A percentile compares a stretch with the other conserved stretches of the same genome.
Evolutionary conservation across 2,888 invertebrate species (phyloP).

Genomic region (Prosopocoilus inquinatus): DNA sequence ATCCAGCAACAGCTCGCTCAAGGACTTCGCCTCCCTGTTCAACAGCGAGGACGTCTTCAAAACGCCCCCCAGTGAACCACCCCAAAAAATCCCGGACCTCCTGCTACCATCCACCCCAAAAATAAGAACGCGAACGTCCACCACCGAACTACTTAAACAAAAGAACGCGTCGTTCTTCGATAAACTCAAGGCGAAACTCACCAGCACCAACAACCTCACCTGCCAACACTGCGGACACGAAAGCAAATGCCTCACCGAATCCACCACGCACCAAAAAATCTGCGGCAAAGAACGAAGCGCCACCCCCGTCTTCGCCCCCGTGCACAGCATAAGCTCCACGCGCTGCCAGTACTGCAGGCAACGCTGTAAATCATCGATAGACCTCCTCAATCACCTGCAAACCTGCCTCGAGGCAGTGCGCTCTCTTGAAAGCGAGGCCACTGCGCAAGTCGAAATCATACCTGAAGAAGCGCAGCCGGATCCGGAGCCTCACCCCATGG

Average conservation of each 20-base stretch:
- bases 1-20: conserved; percentile 52
- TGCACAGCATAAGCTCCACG: conserved; percentile 63
- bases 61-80: conserved; percentile 4
- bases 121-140: conserved; percentile 20
- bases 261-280: conserved; percentile 73
- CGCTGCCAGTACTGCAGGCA: conserved; percentile 85
- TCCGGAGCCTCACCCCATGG: conserved; percentile 69
- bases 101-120: conserved; percentile 35
- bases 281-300: conserved; percentile 55
- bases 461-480: conserved; percentile 28
- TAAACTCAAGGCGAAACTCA: conserved; percentile 72
- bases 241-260: conserved; percentile 79
- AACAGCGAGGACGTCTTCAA: conserved; percentile 47
- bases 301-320: conserved; percentile 37
- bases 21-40: conserved; percentile 57
- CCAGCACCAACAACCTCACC: conserved; percentile 63
- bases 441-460: conserved; percentile 32
- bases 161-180: conserved; percentile 81
- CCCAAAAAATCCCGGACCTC: conserved; percentile 41
- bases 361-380: conserved; percentile 80
- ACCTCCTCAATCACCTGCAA: conserved; percentile 72
- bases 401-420: conserved; percentile 63
- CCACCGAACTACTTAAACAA: conserved; percentile 52
- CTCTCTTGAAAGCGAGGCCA: conserved; percentile 28
- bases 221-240: conserved; percentile 73